A percentile compares a stretch with the other conserved stretches of the same genome.
phyloP scores from a whole-genome alignment of 1,140 invertebrate species.

The Paralvinella palmiformis region DNA sequence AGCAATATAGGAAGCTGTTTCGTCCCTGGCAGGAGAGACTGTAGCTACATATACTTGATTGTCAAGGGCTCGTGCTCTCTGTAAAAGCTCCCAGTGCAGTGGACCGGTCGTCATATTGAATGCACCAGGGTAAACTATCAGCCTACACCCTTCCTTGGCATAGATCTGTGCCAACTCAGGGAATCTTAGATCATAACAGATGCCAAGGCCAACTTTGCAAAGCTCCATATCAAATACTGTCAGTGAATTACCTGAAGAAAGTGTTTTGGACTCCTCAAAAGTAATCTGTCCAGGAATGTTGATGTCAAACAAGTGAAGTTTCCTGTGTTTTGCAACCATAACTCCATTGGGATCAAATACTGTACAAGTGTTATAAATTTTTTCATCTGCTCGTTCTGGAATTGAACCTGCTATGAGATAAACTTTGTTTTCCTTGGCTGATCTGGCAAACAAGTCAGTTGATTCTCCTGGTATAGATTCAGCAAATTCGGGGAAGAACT shows the following conservation, averaged over 20 bases:
- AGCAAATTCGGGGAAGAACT: conserved; percentile 78
- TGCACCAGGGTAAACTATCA: conserved; percentile 85
- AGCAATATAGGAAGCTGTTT: conserved; percentile 69
- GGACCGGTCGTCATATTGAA: conserved; percentile 95
- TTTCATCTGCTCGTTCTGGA: conserved; percentile 66
- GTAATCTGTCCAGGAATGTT: conserved; percentile 85
- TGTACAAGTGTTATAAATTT: conserved; percentile 85
- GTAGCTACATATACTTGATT: conserved; percentile 62
- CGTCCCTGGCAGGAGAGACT: conserved; percentile 66
- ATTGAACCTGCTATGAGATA: conserved; percentile 82
- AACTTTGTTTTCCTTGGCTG: conserved; percentile 70
- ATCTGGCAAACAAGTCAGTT: conserved; percentile 61
- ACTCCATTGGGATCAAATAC: conserved; percentile 76
- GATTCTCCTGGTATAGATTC: conserved; percentile 71
- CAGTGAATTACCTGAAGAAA: conserved; percentile 69
- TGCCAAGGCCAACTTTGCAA: conserved; percentile 80
- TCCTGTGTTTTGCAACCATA: conserved; percentile 56
- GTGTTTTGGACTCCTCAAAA: conserved; percentile 85
- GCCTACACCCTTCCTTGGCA: conserved; percentile 66
- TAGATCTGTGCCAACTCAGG: conserved; percentile 81
- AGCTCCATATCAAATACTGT: conserved; percentile 66
- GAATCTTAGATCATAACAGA: conserved; percentile 92
- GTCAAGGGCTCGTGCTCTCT: conserved; percentile 74
- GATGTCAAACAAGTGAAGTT: conserved; percentile 87
- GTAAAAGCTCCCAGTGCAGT: conserved; percentile 82